Percentiles rank a stretch among this genome's conserved stretches.
phyloP scores from a whole-genome alignment of 2,113 vertebrate genomes.

The Zosterops pallidus region DNA sequence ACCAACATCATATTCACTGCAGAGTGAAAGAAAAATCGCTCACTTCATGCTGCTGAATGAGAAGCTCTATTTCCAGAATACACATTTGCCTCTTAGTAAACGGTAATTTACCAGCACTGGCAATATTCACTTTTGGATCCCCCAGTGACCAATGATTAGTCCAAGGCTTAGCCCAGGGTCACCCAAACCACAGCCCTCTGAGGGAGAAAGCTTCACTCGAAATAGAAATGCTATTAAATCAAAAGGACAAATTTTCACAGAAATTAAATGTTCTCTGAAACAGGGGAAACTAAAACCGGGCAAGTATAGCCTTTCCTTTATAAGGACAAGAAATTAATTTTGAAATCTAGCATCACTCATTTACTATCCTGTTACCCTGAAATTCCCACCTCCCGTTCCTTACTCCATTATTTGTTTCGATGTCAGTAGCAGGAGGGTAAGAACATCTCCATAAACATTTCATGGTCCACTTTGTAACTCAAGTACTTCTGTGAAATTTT shows the following conservation, averaged over 20 bases:
- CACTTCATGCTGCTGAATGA: not conserved
- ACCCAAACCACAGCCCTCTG: not conserved
- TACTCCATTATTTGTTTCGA: not conserved
- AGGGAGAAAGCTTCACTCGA: not conserved
- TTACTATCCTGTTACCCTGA: not conserved
- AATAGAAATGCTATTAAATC: not conserved
- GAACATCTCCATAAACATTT: constrained; percentile 7
- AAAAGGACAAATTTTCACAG: not conserved
- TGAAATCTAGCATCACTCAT: not conserved
- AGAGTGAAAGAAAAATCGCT: constrained; percentile 6
- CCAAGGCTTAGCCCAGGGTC: not conserved
- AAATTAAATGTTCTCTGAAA: not conserved
- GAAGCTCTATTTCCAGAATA: constrained; percentile 18
- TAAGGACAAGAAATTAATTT: not conserved
- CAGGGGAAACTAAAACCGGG: not conserved
- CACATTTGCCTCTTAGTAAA: not conserved
- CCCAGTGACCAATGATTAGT: not conserved
- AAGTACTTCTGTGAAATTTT: not conserved
- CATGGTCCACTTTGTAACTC: not conserved
- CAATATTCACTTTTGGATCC: not conserved
- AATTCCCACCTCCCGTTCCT: not conserved
- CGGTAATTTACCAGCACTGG: not conserved
- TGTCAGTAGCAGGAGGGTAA: not conserved
- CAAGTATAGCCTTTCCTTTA: not conserved
- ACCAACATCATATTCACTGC: constrained; percentile 4